These are phyloP conservation scores for Chironomus tepperi DNA, from an alignment of 1,140 invertebrate species.

Conservation along the genomic window DNA sequence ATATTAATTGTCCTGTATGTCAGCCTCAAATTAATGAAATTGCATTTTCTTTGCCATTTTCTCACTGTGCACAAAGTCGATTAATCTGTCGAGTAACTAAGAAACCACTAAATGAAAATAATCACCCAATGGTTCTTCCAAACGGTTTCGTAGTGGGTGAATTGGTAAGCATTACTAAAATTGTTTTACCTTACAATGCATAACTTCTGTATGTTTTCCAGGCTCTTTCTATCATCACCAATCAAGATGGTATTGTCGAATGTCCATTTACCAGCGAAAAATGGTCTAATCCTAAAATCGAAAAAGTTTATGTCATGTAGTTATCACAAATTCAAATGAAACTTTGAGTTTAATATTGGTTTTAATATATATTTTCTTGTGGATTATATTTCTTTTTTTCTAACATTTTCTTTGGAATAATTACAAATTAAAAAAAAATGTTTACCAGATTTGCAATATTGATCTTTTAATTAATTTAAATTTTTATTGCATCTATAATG, in stretches of 20 bases:
- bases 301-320: slow-evolving; percentile 94
- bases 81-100: slow-evolving; percentile 79
- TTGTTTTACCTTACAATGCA: no score
- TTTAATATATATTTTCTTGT: neutral
- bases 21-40: slow-evolving; percentile 78
- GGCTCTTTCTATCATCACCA: slow-evolving; percentile 79
- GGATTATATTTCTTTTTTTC: neutral
- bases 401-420: neutral
- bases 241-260: slow-evolving; percentile 78
- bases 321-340: neutral
- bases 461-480: neutral
- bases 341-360: neutral
- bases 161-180: no score
- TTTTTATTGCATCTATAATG: neutral
- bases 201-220: no score
- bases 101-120: slow-evolving; percentile 91
- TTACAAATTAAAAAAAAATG: neutral
- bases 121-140: slow-evolving; percentile 95
- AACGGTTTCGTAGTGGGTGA: slow-evolving; percentile 98
- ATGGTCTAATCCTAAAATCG: slow-evolving; percentile 79
- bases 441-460: neutral
- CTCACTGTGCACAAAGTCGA: slow-evolving; percentile 91
- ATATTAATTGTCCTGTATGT: slow-evolving; percentile 91
- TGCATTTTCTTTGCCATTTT: slow-evolving; percentile 79
- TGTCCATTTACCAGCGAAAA: slow-evolving; percentile 88